Base-by-base conservation (phyloP, 2,888 invertebrate species). In the Biston betularia region DNA sequence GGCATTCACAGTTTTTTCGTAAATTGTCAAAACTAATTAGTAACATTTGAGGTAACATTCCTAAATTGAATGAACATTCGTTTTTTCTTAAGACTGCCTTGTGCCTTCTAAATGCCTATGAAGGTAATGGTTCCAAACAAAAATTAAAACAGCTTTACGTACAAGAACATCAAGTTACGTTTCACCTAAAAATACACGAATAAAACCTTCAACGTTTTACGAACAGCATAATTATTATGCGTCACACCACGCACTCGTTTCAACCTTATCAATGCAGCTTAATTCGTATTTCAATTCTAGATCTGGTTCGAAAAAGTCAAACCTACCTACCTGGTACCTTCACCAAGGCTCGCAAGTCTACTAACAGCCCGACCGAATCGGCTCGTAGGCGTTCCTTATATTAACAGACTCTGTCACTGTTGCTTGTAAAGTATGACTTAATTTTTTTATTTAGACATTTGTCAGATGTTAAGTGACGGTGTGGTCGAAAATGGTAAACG, bases 271-370 rank as follows among this genome's bases (percentile, higher is more conserved):
- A 57, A 48, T 48, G 57, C 38, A 44, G 24, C 56, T 63, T 56
- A 48, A 63, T 55, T 50, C 49, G 35, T 40, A 42, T 62, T 56
- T 49, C 49, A 12, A 56, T 42, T 35, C 55, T 38, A 50, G 56
- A 63, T 49, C 63, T 48, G 48, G n/a, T 40, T 63, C 15, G 34
- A 33, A 63, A 57, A 44, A 57, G 24, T 56, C 50, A 50, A 52
- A 63, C 63, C 63, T 63, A n/a, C n/a, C n/a, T n/a, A n/a, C n/a
- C n/a, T 53, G 52, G 38, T 53, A 34, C 60, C 60, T 60, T 53
- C 15, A 9, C 15, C 60, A 53, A 60, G 60, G 60, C 53, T 38
- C 60, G 10, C 15, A 49, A 11, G 24, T 60, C 44, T 42, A 33
- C 11, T 50, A 34, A 34, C 11, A 50, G 6, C 1, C 53, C 35